phyloP scores from a whole-genome alignment of 2,888 invertebrate genomes.

The Hetaerina titia region DNA sequence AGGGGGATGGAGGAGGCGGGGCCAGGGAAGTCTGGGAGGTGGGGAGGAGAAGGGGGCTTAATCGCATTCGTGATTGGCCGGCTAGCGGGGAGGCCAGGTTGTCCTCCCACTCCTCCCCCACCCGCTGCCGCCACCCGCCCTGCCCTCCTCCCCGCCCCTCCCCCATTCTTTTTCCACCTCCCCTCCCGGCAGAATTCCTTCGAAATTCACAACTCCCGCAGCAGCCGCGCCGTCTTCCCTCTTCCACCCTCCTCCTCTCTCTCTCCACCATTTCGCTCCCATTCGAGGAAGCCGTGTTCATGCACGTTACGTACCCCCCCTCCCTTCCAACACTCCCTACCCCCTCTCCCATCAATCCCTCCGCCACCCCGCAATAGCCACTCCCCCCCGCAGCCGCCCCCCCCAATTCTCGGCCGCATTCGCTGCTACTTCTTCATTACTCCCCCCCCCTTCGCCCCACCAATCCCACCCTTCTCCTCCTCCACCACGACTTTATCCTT shows the following conservation, averaged over 20 bases:
- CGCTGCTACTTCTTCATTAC: no score
- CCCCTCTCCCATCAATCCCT: background rate
- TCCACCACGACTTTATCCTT: no score
- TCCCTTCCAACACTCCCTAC: background rate
- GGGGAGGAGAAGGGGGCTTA: background rate
- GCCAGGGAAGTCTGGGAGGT: background rate
- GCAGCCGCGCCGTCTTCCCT: background rate
- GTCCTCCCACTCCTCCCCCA: constrained; percentile 30
- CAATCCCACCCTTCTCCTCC: no score
- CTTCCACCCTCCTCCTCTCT: background rate
- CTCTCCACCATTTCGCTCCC: background rate
- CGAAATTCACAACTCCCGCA: constrained; percentile 19
- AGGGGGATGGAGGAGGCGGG: background rate
- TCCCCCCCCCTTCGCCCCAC: no score
- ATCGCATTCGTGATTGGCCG: constrained; percentile 63
- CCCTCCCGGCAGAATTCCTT: background rate
- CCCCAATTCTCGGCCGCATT: no score
- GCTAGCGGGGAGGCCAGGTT: constrained; percentile 28
- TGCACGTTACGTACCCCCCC: background rate
- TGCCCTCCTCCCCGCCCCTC: background rate
- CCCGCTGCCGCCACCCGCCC: background rate
- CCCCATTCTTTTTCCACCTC: background rate
- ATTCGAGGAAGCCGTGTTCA: constrained; percentile 7
- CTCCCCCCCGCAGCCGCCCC: background rate
- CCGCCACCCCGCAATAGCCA: background rate